These are phyloP conservation scores for Strigamia transsilvanica DNA, from an alignment of 2,888 invertebrate genomes.

Conservation along the genomic window DNA sequence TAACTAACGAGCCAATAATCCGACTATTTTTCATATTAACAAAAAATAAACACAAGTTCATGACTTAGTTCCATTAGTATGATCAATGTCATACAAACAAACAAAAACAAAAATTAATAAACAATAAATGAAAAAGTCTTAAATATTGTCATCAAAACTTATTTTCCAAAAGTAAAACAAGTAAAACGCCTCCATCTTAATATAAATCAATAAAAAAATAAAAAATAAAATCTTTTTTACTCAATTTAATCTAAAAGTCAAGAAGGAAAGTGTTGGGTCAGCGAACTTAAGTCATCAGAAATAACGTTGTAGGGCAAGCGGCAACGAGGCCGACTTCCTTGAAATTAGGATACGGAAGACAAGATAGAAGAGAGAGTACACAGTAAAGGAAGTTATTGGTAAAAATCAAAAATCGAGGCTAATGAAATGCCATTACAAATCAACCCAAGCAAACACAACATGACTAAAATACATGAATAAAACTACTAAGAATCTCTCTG, in stretches of 20 bases:
- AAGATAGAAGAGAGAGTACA: neutral
- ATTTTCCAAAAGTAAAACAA: neutral
- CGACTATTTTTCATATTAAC: neutral
- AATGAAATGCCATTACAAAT: neutral
- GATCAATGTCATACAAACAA: neutral
- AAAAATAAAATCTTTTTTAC: no score
- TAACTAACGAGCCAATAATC: neutral
- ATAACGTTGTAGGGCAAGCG: constrained; percentile 12
- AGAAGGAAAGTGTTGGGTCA: neutral
- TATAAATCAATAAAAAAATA: no score
- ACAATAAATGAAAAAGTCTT: neutral
- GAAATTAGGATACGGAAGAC: constrained; percentile 20
- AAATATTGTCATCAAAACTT: neutral
- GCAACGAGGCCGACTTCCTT: constrained; percentile 15
- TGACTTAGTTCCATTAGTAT: neutral
- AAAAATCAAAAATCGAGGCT: neutral
- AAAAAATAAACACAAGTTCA: neutral
- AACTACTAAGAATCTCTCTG: neutral
- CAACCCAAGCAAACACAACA: neutral
- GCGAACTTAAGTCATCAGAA: neutral
- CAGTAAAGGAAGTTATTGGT: neutral
- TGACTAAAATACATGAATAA: neutral
- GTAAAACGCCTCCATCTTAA: neutral
- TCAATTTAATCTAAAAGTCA: neutral
- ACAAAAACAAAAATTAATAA: neutral